Percentiles rank a stretch among this genome's conserved stretches.
These are phyloP conservation scores for Lucifuga dentata DNA, from an alignment of 2,113 vertebrate genomes.

Conservation along the genomic window DNA sequence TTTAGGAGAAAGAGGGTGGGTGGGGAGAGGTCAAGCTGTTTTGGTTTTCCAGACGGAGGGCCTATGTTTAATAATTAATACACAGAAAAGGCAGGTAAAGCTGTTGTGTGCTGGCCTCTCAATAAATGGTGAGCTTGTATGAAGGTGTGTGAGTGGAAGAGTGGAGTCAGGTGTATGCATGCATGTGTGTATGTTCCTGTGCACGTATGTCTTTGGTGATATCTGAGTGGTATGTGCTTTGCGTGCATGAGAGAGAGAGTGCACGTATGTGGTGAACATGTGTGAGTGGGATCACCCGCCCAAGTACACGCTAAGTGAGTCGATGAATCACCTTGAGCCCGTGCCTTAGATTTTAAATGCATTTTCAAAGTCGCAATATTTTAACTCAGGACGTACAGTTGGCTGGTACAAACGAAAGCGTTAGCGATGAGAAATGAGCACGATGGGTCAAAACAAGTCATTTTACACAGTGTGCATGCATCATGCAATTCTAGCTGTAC, in stretches of 20 bases:
- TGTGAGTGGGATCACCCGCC: constrained; percentile 19
- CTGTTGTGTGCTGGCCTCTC: constrained; percentile 19
- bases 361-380: constrained; percentile 74
- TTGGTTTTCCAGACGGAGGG: constrained; percentile 56
- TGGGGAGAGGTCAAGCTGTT: constrained; percentile 58
- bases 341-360: constrained; percentile 63
- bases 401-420: constrained; percentile 51
- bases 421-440: constrained; percentile 38
- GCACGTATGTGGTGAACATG: constrained; percentile 4
- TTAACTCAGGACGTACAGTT: constrained; percentile 55
- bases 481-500: constrained; percentile 27
- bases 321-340: constrained; percentile 70
- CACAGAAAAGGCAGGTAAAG: constrained; percentile 23
- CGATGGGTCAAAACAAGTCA: constrained; percentile 36
- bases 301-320: constrained; percentile 68
- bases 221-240: constrained; percentile 5
- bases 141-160: constrained; percentile 6
- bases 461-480: constrained; percentile 40
- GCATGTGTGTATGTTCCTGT: neutral
- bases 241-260: constrained; percentile 8
- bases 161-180: neutral
- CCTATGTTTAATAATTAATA: constrained; percentile 29
- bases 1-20: neutral
- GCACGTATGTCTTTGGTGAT: constrained; percentile 7
- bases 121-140: constrained; percentile 5